These are phyloP conservation scores for Nephrotoma flavescens DNA, from an alignment of 2,888 invertebrate species.

Conservation along the genomic window DNA sequence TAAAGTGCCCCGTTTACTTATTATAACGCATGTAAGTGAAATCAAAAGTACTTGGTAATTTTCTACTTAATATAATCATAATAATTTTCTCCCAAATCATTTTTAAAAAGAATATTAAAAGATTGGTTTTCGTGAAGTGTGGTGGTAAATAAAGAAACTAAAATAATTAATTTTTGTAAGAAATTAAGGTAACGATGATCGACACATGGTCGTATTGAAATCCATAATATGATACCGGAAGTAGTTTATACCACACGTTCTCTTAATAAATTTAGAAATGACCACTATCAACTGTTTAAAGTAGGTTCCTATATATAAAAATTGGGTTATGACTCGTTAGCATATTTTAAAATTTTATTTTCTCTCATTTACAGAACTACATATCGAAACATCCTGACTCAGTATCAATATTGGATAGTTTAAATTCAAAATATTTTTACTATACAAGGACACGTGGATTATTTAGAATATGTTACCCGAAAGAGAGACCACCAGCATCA, in stretches of 20 bases:
- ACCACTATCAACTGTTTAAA: neutral
- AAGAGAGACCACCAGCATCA: conserved; percentile 63
- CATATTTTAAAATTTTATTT: conserved; percentile 2
- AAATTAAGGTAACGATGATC: neutral
- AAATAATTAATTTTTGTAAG: neutral
- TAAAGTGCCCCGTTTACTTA: neutral
- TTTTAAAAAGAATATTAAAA: neutral
- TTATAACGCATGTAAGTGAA: neutral
- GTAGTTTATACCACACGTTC: neutral
- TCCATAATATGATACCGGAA: neutral
- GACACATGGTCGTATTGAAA: neutral
- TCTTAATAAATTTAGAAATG: neutral
- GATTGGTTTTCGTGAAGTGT: neutral
- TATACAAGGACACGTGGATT: conserved; percentile 87
- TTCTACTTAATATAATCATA: neutral
- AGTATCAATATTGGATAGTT: conserved; percentile 53
- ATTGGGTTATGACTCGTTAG: neutral
- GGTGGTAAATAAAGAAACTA: neutral
- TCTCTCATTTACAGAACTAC: conserved; percentile 46
- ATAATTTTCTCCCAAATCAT: neutral
- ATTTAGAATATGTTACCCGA: conserved; percentile 88
- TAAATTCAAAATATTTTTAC: conserved; percentile 77
- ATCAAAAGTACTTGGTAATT: neutral
- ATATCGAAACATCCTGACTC: conserved; percentile 57
- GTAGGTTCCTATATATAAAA: neutral